phyloP scores from a whole-genome alignment of 1,140 invertebrate species.

The Meteorus sp. region DNA sequence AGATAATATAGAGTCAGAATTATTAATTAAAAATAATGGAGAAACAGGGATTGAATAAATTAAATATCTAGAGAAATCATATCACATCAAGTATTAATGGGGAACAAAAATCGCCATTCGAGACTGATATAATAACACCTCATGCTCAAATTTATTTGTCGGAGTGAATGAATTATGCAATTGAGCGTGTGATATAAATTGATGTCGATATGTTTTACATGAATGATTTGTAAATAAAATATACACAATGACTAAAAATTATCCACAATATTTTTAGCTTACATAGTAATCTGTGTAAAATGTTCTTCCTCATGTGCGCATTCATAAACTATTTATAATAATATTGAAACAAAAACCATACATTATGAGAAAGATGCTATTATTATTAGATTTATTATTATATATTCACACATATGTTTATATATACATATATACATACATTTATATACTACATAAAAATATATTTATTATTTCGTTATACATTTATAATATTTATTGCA shows the following conservation, averaged over 20 bases:
- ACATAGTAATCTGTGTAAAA: too few relatives aligned
- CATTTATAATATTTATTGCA: slow-evolving; percentile 60
- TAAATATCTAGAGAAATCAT: neutral
- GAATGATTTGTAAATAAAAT: too few relatives aligned
- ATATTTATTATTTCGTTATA: slow-evolving; percentile 60
- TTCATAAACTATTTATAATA: neutral
- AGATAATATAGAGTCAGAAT: too few relatives aligned
- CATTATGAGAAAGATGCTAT: slow-evolving; percentile 10
- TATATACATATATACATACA: slow-evolving; percentile 40
- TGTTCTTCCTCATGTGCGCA: slow-evolving; percentile 10
- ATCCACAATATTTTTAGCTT: too few relatives aligned
- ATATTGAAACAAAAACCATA: neutral
- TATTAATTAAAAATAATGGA: neutral
- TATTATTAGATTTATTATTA: slow-evolving; percentile 26
- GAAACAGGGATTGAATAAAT: neutral
- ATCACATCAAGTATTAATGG: neutral
- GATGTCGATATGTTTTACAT: too few relatives aligned
- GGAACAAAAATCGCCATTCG: neutral
- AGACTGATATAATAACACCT: neutral
- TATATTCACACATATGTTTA: too few relatives aligned
- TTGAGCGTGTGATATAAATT: too few relatives aligned
- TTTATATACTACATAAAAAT: slow-evolving; percentile 44
- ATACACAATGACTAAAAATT: too few relatives aligned
- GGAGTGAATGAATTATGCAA: neutral
- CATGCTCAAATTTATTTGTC: neutral